phyloP scores from a whole-genome alignment of 2,888 invertebrate genomes.

The Pycnomerus fuliginosus region DNA sequence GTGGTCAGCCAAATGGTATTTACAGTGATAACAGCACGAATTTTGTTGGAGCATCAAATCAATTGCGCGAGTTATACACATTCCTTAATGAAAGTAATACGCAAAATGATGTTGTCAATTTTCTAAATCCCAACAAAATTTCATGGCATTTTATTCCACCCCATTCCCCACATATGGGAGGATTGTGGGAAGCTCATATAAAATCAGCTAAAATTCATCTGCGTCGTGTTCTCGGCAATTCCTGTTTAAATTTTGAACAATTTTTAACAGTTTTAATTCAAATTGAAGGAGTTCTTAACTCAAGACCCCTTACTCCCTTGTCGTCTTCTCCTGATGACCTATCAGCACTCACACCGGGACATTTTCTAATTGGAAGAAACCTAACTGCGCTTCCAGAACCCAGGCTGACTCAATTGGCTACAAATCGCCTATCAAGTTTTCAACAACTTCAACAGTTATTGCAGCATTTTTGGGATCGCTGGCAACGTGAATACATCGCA shows the following conservation, averaged over 20 bases:
- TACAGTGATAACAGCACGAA: background rate
- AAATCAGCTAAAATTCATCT: constrained; percentile 3
- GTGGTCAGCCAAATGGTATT: background rate
- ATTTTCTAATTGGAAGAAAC: background rate
- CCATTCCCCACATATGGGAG: constrained; percentile 26
- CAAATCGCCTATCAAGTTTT: too few relatives aligned
- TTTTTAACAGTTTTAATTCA: constrained; percentile 1
- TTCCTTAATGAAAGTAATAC: too few relatives aligned
- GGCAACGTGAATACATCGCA: too few relatives aligned
- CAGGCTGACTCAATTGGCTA: too few relatives aligned
- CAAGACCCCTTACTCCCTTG: background rate
- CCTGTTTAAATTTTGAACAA: constrained; percentile 2
- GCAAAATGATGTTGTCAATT: background rate
- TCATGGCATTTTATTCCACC: constrained; percentile 21
- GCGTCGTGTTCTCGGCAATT: background rate
- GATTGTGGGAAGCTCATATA: constrained; percentile 30
- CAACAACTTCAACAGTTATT: too few relatives aligned
- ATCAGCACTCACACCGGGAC: background rate
- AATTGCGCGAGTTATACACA: background rate
- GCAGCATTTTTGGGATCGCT: too few relatives aligned
- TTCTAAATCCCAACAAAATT: background rate
- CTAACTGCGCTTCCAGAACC: too few relatives aligned
- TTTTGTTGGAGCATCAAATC: background rate
- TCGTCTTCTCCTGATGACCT: background rate
- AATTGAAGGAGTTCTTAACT: constrained; percentile 5